A percentile compares a stretch with the other conserved stretches of the same genome.
phyloP scores from a whole-genome alignment of 1,140 invertebrate species.

The Drosophila obscura region DNA sequence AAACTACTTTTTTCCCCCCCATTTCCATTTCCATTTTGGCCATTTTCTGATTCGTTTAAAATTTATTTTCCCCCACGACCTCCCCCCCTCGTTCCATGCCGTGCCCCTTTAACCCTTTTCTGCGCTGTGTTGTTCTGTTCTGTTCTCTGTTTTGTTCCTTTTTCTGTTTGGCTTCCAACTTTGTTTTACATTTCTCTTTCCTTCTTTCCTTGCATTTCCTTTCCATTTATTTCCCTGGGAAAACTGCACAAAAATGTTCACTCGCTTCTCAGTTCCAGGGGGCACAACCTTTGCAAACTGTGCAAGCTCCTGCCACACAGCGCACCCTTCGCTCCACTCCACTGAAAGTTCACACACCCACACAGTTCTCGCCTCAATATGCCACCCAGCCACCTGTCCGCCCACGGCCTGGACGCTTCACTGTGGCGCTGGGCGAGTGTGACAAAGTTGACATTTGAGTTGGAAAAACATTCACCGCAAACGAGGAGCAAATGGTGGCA shows the following conservation, averaged over 20 bases:
- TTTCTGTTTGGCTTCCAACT: conserved; percentile 53
- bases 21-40: conserved; percentile 62
- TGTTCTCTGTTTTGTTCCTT: conserved; percentile 42
- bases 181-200: conserved; percentile 61
- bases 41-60: conserved; percentile 75
- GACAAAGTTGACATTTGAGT: conserved; percentile 71
- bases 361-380: neutral
- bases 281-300: conserved; percentile 24
- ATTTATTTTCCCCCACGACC: conserved; percentile 46
- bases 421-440: conserved; percentile 44
- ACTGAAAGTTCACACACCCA: too few species aligned
- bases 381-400: conserved; percentile 20
- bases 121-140: neutral
- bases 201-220: neutral
- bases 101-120: neutral
- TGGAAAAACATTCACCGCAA: conserved; percentile 36
- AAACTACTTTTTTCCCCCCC: conserved; percentile 48
- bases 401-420: conserved; percentile 36
- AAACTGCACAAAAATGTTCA: conserved; percentile 53
- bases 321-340: neutral
- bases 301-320: conserved; percentile 26
- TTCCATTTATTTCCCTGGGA: conserved; percentile 1
- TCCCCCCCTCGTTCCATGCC: too few species aligned
- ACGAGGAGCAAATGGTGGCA: conserved; percentile 5
- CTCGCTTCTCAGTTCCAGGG: conserved; percentile 28